Percentiles rank a stretch among this genome's conserved stretches.
Conservation (phyloP, 2,113 vertebrate genomes). For the Maccullochella peelii region DNA sequence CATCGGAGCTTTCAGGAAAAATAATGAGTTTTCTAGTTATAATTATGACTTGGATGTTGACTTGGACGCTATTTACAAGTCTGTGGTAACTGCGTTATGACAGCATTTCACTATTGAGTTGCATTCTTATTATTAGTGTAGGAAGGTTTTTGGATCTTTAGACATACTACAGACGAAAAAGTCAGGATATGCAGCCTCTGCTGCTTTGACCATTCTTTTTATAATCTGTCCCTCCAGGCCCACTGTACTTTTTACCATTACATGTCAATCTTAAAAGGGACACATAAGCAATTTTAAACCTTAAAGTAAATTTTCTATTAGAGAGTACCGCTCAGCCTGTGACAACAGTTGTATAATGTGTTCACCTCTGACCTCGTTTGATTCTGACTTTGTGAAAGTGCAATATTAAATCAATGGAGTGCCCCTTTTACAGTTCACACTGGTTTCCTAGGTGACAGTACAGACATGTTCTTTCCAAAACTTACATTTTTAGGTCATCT, state of each 20-base stretch:
- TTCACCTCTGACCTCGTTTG: not conserved
- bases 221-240: not conserved
- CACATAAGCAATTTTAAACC: not conserved
- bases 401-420: not conserved
- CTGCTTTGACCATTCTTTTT: not conserved
- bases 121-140: not conserved
- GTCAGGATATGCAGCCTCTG: not conserved
- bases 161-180: not conserved
- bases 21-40: not conserved
- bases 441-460: not conserved
- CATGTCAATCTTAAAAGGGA: not conserved
- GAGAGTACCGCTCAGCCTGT: not conserved
- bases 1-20: not conserved
- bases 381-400: not conserved
- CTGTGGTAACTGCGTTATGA: not conserved
- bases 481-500: not conserved
- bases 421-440: not conserved
- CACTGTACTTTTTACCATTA: not conserved
- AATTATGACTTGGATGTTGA: not conserved
- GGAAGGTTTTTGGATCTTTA: not conserved
- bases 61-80: not conserved
- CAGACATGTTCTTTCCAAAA: not conserved
- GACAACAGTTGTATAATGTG: slow-evolving; percentile 1
- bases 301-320: not conserved
- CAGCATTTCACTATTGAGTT: not conserved